A percentile compares a stretch with the other conserved stretches of the same genome.
phyloP scores from a whole-genome alignment of 2,797 vertebrate species.

The Peromyscus attwateri region DNA sequence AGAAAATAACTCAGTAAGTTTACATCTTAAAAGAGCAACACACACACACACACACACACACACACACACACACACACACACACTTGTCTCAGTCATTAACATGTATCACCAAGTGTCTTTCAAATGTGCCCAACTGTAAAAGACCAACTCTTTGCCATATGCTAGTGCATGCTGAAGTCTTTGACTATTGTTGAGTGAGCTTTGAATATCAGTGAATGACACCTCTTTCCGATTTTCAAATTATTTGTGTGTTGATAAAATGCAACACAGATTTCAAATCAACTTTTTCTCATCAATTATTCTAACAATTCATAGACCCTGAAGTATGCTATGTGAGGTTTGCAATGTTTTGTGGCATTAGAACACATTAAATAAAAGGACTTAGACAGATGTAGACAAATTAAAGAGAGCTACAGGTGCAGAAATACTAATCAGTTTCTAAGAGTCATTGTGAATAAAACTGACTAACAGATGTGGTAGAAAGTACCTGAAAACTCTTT shows the following conservation, averaged over 20 bases:
- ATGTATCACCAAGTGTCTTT: not conserved
- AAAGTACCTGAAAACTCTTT: not conserved
- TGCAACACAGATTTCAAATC: conserved; percentile 36
- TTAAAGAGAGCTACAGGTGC: not conserved
- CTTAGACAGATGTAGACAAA: conserved; percentile 25
- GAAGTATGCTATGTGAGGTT: not conserved
- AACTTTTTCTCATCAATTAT: not conserved
- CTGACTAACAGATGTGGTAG: not conserved
- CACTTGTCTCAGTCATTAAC: not conserved
- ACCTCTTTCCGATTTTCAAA: not conserved
- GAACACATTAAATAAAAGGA: not conserved
- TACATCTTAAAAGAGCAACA: conserved; percentile 1
- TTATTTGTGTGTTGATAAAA: conserved; percentile 31
- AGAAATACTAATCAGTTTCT: conserved; percentile 31
- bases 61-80: not conserved
- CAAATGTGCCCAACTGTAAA: not conserved
- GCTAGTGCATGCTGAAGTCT: not conserved
- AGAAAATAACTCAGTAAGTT: not conserved
- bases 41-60: not conserved
- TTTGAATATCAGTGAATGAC: not conserved
- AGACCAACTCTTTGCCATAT: not conserved
- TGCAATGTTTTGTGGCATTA: not conserved
- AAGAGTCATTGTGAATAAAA: conserved; percentile 10
- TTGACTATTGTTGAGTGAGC: not conserved
- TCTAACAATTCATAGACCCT: not conserved